Base-by-base conservation (phyloP, 2,797 vertebrate genomes). In the Clamator glandarius region DNA sequence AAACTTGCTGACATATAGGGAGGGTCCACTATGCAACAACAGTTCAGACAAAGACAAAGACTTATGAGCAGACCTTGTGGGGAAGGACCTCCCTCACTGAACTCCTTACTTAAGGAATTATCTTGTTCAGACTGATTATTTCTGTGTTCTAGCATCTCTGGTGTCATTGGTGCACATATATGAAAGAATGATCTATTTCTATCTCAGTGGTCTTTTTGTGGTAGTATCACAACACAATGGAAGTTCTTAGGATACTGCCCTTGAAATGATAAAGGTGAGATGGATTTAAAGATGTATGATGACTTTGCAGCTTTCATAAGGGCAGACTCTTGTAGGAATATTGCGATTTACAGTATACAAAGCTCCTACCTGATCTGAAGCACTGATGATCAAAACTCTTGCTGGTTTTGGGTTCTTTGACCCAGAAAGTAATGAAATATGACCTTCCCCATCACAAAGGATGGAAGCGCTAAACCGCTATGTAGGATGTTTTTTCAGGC, bases 1-100 rank as follows among this genome's bases (percentile, higher is more conserved):
- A 33, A 84, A 33, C 11, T 48, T 87, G 12, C 55, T 72, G 80
- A 42, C 41, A 63, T 0, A 0, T 35, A 26, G 18, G n/a, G 3
- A 87, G 15, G 13, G 11, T 63, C n/a, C 23, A 15, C 19, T 5
- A 1, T 67, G 48, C 35, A 70, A 92, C 35, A 33, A 39, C 15
- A 31, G 0, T 15, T 15, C 2, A 35, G n/a, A 26, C 39, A 26
- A 78, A 46, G 33, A 61, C 5, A 9, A 18, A 75, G n/a, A 54
- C 24, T 36, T 44, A 15, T 17, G 31, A 68, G 33, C 23, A 39
- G 25, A 41, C 5, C 25, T 62, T 70, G 29, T 6, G 58, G 17
- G 7, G 42, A 74, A 78, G 25, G 13, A 39, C 73, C 20, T 58
- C 42, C 46, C 21, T 69, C 48, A 72, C 20, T 54, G 44, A 62